phyloP scores from a whole-genome alignment of 1,140 invertebrate species.

The Neotoxoptera formosana region DNA sequence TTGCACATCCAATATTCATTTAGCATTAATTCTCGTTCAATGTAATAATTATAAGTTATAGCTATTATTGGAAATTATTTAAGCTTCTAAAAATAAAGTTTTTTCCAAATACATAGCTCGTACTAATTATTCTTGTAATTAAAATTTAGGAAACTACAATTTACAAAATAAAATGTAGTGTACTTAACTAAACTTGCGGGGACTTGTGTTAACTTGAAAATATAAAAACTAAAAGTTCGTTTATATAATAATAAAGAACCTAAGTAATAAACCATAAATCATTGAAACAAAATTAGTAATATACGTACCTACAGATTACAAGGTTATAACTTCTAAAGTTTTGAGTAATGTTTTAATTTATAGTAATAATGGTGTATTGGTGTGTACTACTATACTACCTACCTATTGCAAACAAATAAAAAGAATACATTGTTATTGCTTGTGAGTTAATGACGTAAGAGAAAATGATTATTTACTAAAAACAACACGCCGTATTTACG shows the following conservation, averaged over 20 bases:
- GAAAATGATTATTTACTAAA: constrained; percentile 23
- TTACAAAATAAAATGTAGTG: neutral
- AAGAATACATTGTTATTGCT: neutral
- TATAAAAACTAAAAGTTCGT: neutral
- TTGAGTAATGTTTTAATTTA: neutral
- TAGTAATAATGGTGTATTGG: neutral
- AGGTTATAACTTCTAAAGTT: neutral
- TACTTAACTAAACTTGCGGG: neutral
- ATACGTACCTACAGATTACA: neutral
- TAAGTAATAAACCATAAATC: too few relatives aligned
- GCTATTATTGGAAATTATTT: neutral
- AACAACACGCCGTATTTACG: constrained; percentile 8
- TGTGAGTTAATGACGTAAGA: constrained; percentile 29
- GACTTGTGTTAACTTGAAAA: neutral
- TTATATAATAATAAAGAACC: neutral
- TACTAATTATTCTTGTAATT: neutral
- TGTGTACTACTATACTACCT: too few relatives aligned
- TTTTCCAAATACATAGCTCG: neutral
- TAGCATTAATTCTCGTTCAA: too few relatives aligned
- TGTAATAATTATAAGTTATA: neutral
- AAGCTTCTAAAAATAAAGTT: neutral
- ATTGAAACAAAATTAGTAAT: too few relatives aligned
- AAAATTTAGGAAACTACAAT: neutral
- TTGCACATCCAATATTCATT: neutral
- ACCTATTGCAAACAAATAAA: constrained; percentile 26